Base-by-base conservation (phyloP, 2,797 vertebrate genomes). In the Aldrovandia affinis region DNA sequence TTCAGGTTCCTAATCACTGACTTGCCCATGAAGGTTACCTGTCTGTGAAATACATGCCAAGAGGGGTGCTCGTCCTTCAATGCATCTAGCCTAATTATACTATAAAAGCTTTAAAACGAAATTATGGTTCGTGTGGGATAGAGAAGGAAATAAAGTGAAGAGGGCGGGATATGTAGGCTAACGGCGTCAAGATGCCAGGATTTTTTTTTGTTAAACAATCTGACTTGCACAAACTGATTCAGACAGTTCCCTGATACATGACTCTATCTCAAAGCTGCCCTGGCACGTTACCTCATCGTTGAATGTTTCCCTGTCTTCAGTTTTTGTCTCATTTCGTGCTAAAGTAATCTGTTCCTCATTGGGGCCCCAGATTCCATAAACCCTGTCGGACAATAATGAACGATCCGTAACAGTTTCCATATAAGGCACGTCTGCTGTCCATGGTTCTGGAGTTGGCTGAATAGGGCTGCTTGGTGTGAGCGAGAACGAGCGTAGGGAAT, bases 401-500 rank as follows among this genome's bases (percentile, higher is more conserved):
- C 47, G 52, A 57, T 20, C 54, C 12, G 15, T 39, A 25, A 50
- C 84, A 28, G 47, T 77, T 89, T 88, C 92, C 92, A 89, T 87
- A 88, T 91, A 87, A 47, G 88, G 91, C 84, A 86, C 86, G 83
- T 81, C 73, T 86, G 91, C 91, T 93, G 91, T 89, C 91, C 93
- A 81, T 70, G 84, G 83, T 90, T 55, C 90, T 89, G 30, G 75
- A 54, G 20, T 30, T 28, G 82, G 89, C 86, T 89, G 33, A 47
- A 85, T 87, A 88, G 25, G 78, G 50, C n/a, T n/a, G 20, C 73
- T 77, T 47, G 47, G 47, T 57, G 39, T 47, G 42, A 44, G 39
- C 73, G 22, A 47, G 42, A 12, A 14, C 73, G 5, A 73, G 36
- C n/a, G 47, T 50, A 30, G 47, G 18, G 12, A 28, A 78, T n/a